Base-by-base conservation (phyloP, 2,113 vertebrate genomes). In the Aphyosemion australe region DNA sequence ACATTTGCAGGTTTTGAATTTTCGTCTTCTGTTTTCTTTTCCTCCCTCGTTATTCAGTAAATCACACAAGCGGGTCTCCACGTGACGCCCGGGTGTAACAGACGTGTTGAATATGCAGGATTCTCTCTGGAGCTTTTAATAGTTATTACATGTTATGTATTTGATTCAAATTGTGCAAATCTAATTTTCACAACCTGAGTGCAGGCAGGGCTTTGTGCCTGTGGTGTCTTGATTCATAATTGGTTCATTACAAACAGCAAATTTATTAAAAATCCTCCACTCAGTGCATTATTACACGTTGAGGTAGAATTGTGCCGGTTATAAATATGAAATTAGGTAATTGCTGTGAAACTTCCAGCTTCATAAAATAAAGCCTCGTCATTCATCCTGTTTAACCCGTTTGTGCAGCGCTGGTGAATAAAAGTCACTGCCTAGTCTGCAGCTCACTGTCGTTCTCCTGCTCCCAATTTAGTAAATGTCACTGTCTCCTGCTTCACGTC, bases 401-500 rank as follows among this genome's bases (percentile, higher is more conserved):
- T n/a, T n/a, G n/a, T n/a, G n/a, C 12, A 19, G 16, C 7, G 16
- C 16, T n/a, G 16, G 26, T 8, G 26, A 34, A 48, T n/a, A 13
- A 32, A 47, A 60, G 43, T 47, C 16, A 41, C n/a, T n/a, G n/a
- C n/a, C n/a, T n/a, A n/a, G n/a, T n/a, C n/a, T n/a, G n/a, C n/a
- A n/a, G n/a, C n/a, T 47, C 16, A 41, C 7, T 48, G 47, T 61
- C 9, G 48, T 42, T 56, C 12, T 10, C 10, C 19, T 47, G 52
- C 8, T n/a, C 16, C 46, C 21, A 32, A n/a, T 69, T 47, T 41
- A 8, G 41, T 43, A 57, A 19, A 55, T 56, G 42, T 53, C 15
- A 51, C 43, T 26, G 9, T 51, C 34, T 53, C 53, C 63, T 43
- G 16, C 66, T 2, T 62, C 45, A 21, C 56, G 34, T 48, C 3